Evolutionary conservation across 2,113 vertebrate species (phyloP).

Genomic region (Pomatorhinus ruficollis): DNA sequence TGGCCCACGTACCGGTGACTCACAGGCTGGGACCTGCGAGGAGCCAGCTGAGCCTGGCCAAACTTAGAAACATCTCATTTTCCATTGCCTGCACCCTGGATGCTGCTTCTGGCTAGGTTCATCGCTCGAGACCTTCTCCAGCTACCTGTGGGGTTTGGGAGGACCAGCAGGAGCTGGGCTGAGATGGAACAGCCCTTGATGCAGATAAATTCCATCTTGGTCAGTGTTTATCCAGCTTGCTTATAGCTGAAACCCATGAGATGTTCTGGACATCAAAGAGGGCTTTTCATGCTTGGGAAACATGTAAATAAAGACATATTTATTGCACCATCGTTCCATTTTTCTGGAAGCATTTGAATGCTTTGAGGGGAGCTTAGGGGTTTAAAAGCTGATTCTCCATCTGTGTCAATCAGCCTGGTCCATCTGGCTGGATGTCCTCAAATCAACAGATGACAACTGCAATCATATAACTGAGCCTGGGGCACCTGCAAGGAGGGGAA

Average conservation of each 20-base stretch:
- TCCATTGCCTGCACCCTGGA: constrained; percentile 34
- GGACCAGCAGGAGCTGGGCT: background rate
- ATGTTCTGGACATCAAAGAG: background rate
- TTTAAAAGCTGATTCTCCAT: background rate
- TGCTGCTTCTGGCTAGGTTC: background rate
- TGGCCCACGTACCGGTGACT: constrained; percentile 40
- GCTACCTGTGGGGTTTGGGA: background rate
- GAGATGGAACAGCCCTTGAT: background rate
- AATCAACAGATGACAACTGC: background rate
- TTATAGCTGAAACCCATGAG: background rate
- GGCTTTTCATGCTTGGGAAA: background rate
- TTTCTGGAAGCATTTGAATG: background rate
- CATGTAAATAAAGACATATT: background rate
- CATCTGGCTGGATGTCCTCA: background rate
- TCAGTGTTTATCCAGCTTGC: background rate
- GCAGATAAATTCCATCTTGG: background rate
- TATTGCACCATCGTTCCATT: background rate
- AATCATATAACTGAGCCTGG: background rate
- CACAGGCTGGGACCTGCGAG: constrained; percentile 24
- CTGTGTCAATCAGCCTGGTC: background rate
- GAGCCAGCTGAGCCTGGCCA: constrained; percentile 36
- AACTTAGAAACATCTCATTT: constrained; percentile 59
- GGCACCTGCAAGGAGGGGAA: background rate
- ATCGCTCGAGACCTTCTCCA: background rate
- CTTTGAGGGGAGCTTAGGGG: background rate